Conservation (phyloP, 2,113 vertebrate species). For the Muscicapa adusta region DNA sequence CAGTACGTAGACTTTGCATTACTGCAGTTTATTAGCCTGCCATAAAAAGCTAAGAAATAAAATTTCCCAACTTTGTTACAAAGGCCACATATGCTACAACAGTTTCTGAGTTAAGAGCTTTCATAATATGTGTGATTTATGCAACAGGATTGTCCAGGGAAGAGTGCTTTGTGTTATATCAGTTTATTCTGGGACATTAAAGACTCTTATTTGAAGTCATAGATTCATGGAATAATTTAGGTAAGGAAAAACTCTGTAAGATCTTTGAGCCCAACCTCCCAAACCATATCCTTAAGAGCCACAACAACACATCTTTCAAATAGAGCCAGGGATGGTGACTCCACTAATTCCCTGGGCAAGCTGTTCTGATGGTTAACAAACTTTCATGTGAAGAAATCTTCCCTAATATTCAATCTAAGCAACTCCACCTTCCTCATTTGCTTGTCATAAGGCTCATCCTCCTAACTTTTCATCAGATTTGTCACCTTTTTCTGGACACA, state of each 20-base stretch:
- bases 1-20: neutral
- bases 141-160: neutral
- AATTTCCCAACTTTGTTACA: neutral
- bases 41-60: constrained; percentile 3
- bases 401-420: neutral
- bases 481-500: fast-evolving
- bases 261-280: neutral
- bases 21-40: neutral
- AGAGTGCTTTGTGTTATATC: neutral
- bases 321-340: too few relatives aligned
- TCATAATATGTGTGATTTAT: neutral
- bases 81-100: neutral
- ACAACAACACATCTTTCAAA: neutral
- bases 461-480: neutral
- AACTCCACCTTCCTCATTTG: too few relatives aligned
- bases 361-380: neutral
- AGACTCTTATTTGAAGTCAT: neutral
- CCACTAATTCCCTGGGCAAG: neutral
- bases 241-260: neutral
- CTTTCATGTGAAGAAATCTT: neutral
- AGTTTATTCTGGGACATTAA: neutral
- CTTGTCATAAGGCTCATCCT: neutral
- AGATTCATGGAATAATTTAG: neutral
- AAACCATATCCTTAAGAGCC: neutral
- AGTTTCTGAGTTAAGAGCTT: neutral